A percentile compares a stretch with the other conserved stretches of the same genome.
Conservation (phyloP, 2,888 invertebrate species). For the Drosophila parthenogenetica region DNA sequence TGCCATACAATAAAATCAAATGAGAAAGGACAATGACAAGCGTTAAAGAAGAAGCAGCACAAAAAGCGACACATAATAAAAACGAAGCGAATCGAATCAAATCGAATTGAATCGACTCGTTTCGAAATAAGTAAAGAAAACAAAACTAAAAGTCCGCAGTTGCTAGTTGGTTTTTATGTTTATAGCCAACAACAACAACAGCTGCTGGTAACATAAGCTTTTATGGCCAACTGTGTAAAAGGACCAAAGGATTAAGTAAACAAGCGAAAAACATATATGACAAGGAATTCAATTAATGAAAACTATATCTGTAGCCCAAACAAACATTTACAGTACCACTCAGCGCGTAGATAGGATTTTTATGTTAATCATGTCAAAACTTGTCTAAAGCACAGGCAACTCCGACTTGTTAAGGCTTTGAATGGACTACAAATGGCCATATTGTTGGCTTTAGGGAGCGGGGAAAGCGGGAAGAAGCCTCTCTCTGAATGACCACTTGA, state of each 20-base stretch:
- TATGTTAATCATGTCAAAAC: constrained; percentile 38
- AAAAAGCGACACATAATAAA: constrained; percentile 46
- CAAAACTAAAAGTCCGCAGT: constrained; percentile 42
- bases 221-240: constrained; percentile 44
- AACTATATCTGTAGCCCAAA: constrained; percentile 54
- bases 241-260: constrained; percentile 60
- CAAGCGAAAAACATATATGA: constrained; percentile 39
- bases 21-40: constrained; percentile 55
- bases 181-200: constrained; percentile 29
- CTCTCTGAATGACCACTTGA: constrained; percentile 38
- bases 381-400: background rate
- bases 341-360: background rate
- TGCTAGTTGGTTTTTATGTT: constrained; percentile 61
- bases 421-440: constrained; percentile 28
- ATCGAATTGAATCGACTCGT: too few relatives aligned
- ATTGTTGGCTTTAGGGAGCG: constrained; percentile 5
- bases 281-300: constrained; percentile 68
- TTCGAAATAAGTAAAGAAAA: constrained; percentile 26
- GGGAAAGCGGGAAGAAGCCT: background rate
- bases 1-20: constrained; percentile 72
- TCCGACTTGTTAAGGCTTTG: constrained; percentile 9
- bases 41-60: constrained; percentile 18
- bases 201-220: constrained; percentile 55
- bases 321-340: constrained; percentile 30
- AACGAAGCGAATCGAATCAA: constrained; percentile 24